Conservation (phyloP, 2,797 vertebrate genomes). For the Enteromius argenteus region DNA sequence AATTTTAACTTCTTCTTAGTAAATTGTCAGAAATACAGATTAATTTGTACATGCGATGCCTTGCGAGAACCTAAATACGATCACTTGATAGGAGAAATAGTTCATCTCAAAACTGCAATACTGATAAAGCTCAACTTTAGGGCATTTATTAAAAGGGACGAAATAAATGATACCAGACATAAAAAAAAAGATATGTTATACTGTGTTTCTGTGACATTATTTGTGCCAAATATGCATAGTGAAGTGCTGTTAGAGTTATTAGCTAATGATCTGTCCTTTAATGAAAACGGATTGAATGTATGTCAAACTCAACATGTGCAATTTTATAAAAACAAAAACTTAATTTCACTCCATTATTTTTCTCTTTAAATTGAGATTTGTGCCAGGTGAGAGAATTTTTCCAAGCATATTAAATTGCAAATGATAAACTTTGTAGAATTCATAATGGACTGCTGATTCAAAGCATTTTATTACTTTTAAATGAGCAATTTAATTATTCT, state of each 20-base stretch:
- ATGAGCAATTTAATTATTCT: neutral
- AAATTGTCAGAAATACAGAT: conserved; percentile 19
- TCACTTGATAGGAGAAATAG: conserved; percentile 3
- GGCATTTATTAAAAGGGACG: conserved; percentile 29
- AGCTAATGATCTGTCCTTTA: conserved; percentile 21
- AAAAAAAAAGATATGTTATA: conserved; percentile 18
- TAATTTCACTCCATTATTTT: neutral
- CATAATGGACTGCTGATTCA: neutral
- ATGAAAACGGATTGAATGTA: conserved; percentile 27
- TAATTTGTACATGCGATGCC: conserved; percentile 24
- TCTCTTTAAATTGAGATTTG: neutral
- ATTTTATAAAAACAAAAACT: neutral
- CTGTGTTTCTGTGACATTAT: conserved; percentile 34
- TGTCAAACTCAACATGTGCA: conserved; percentile 27
- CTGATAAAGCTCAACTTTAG: conserved; percentile 2
- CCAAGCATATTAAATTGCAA: neutral
- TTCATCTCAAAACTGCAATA: conserved; percentile 23
- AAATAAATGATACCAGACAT: conserved; percentile 6
- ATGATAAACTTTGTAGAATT: neutral
- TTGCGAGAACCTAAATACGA: conserved; percentile 14
- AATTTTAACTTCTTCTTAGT: conserved; percentile 31
- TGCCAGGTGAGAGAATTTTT: neutral
- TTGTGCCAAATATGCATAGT: conserved; percentile 40
- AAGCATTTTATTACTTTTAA: neutral
- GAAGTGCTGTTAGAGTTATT: conserved; percentile 23